Conservation (phyloP, 2,888 invertebrate species). For the Noctua janthina region DNA sequence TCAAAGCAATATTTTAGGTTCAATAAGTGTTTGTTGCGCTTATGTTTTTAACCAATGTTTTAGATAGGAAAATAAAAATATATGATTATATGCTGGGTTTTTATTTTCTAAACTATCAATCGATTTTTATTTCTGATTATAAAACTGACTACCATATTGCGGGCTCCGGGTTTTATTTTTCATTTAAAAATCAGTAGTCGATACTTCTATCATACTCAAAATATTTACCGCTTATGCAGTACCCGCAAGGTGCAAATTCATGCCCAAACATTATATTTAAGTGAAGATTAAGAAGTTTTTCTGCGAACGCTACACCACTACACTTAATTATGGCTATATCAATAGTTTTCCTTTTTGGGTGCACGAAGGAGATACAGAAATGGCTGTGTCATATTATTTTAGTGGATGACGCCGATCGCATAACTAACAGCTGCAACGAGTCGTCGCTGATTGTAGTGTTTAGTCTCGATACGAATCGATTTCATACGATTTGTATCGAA, state of each 20-base stretch:
- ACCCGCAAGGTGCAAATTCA: constrained; percentile 16
- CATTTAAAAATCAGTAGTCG: background rate
- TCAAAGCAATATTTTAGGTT: background rate
- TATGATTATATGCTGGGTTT: no score
- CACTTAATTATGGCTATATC: constrained; percentile 83
- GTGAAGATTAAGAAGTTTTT: constrained; percentile 39
- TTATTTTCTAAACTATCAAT: no score
- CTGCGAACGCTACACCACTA: constrained; percentile 78
- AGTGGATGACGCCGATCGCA: constrained; percentile 88
- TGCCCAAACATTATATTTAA: constrained; percentile 10
- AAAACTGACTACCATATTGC: background rate
- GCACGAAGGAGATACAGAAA: constrained; percentile 85
- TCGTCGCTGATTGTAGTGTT: constrained; percentile 88
- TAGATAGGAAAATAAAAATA: background rate
- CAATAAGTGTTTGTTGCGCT: no score
- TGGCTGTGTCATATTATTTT: constrained; percentile 90
- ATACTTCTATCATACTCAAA: background rate
- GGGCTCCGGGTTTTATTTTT: background rate
- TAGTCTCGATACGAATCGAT: constrained; percentile 87
- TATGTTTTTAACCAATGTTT: background rate
- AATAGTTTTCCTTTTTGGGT: constrained; percentile 85
- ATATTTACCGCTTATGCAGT: background rate
- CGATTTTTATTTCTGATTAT: background rate
- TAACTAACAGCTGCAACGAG: constrained; percentile 87
- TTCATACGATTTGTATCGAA: constrained; percentile 87